Conservation (phyloP, 2,888 invertebrate genomes). For the Patella pellucida region DNA sequence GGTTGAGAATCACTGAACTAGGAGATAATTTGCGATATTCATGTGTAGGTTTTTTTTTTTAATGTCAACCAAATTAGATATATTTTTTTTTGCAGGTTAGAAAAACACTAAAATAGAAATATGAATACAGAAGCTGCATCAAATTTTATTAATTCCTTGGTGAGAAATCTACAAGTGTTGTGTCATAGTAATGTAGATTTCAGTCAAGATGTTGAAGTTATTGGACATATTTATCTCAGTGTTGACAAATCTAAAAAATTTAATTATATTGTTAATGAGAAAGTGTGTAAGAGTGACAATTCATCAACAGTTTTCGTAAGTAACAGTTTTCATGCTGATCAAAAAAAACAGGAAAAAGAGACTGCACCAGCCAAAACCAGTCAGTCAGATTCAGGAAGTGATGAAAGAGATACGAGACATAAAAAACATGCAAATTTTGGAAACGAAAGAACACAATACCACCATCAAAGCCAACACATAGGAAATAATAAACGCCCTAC, state of each 20-base stretch:
- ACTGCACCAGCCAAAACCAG: not conserved
- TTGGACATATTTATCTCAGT: slow-evolving; percentile 39
- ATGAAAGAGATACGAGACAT: not conserved
- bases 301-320: slow-evolving; percentile 37
- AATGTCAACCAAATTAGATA: too few species aligned
- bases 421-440: not conserved
- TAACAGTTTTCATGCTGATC: slow-evolving; percentile 38
- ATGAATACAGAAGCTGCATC: slow-evolving; percentile 40
- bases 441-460: too few species aligned
- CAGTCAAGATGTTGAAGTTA: slow-evolving; percentile 38
- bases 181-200: slow-evolving; percentile 41
- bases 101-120: slow-evolving; percentile 1
- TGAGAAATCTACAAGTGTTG: slow-evolving; percentile 35
- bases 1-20: too few species aligned
- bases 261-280: slow-evolving; percentile 40
- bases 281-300: slow-evolving; percentile 40
- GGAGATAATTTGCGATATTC: too few species aligned
- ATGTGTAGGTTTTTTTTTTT: too few species aligned
- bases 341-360: not conserved
- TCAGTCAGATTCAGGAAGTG: not conserved
- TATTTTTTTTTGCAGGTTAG: too few species aligned
- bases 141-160: slow-evolving; percentile 37
- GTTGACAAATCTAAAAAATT: slow-evolving; percentile 37
- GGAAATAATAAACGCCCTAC: not conserved
- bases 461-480: not conserved